A percentile compares a stretch with the other conserved stretches of the same genome.
Evolutionary conservation across 2,113 vertebrate genomes (phyloP).

Genomic region (Fulica atra): DNA sequence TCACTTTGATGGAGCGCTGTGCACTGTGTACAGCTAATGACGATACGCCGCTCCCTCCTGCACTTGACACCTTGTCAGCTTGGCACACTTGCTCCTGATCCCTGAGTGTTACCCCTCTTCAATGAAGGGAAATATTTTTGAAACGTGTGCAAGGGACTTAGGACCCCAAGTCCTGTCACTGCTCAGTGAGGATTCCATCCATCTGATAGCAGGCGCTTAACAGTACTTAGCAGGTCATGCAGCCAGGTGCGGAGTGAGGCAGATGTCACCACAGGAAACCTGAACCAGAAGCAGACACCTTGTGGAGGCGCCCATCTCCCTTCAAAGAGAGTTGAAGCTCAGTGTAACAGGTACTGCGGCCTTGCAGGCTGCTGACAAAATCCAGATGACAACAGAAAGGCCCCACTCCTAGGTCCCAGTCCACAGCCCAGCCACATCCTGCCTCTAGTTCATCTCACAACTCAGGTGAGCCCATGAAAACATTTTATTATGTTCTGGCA

Average conservation of each 20-base stretch:
- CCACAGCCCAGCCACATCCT: background rate
- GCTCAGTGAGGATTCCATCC: background rate
- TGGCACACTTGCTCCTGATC: background rate
- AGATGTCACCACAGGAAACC: background rate
- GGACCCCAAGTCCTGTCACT: background rate
- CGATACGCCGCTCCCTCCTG: background rate
- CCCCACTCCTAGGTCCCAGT: background rate
- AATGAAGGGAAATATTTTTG: slow-evolving; percentile 1
- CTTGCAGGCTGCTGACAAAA: background rate
- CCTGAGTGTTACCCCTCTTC: background rate
- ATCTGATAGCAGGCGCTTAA: background rate
- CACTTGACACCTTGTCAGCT: background rate
- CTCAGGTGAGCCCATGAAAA: background rate
- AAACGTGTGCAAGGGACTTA: background rate
- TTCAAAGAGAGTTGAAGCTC: background rate
- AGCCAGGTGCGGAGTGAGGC: background rate
- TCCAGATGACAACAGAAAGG: background rate
- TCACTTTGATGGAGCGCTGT: background rate
- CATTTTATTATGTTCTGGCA: background rate
- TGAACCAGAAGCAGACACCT: background rate
- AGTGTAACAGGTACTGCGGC: background rate
- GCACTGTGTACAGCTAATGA: background rate
- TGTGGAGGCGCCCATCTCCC: background rate
- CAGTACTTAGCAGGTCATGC: background rate
- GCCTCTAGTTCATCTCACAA: background rate